Conservation (phyloP, 1,140 invertebrate genomes). For the Heliconius himera region DNA sequence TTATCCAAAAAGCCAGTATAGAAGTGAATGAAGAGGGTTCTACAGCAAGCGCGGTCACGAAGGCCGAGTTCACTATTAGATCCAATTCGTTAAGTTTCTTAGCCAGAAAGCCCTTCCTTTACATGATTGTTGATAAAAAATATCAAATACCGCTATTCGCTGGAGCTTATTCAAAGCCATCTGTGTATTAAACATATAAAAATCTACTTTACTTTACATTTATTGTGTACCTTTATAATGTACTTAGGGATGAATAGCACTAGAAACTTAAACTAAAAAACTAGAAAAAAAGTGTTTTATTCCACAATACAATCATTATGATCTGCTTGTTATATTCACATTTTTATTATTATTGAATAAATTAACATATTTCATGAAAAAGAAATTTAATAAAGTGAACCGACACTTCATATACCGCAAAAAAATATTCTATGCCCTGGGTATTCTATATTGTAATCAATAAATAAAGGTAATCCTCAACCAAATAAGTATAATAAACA, state of each 20-base stretch:
- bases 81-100: slow-evolving; percentile 59
- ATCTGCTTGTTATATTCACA: too few relatives aligned
- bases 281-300: too few relatives aligned
- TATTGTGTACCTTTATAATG: background rate
- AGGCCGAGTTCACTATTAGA: slow-evolving; percentile 78
- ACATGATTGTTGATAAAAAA: slow-evolving; percentile 78
- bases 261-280: background rate
- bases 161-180: slow-evolving; percentile 74
- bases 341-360: too few relatives aligned
- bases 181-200: slow-evolving; percentile 23
- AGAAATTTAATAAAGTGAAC: too few relatives aligned
- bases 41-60: slow-evolving; percentile 82
- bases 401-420: too few relatives aligned
- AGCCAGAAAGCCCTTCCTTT: slow-evolving; percentile 79
- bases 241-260: background rate
- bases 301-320: too few relatives aligned
- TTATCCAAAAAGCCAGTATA: slow-evolving; percentile 87
- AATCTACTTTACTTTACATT: background rate
- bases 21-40: slow-evolving; percentile 88
- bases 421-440: too few relatives aligned
- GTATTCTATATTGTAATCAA: too few relatives aligned
- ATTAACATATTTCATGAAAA: too few relatives aligned
- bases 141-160: slow-evolving; percentile 73
- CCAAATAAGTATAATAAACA: too few relatives aligned
- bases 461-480: too few relatives aligned